A percentile compares a stretch with the other conserved stretches of the same genome.
Conservation (phyloP, 2,888 invertebrate genomes). For the Noctua janthe region DNA sequence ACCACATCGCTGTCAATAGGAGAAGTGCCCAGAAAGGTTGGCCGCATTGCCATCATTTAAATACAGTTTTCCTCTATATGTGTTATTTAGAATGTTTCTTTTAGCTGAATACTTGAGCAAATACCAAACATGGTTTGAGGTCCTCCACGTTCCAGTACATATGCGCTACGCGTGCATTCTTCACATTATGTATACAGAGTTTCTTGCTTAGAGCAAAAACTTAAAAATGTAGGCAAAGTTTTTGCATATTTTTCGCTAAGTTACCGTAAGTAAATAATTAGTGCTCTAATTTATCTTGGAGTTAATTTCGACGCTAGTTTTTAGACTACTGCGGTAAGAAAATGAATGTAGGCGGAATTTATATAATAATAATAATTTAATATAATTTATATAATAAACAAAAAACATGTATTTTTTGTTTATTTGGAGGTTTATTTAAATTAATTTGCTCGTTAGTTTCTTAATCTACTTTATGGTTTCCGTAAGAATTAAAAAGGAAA, state of each 20-base stretch:
- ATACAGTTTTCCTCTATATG: constrained; percentile 18
- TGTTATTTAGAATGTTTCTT: constrained; percentile 23
- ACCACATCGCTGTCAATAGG: background rate
- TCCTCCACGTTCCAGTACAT: constrained; percentile 17
- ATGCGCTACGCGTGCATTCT: constrained; percentile 20
- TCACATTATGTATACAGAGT: constrained; percentile 38
- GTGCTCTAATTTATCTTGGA: constrained; percentile 42
- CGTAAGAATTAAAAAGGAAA: too few relatives aligned
- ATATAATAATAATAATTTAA: too few relatives aligned
- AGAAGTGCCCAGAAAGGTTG: background rate
- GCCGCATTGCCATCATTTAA: constrained; percentile 11
- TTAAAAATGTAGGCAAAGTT: constrained; percentile 18
- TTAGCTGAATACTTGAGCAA: constrained; percentile 16
- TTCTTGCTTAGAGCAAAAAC: constrained; percentile 37
- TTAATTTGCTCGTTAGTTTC: constrained; percentile 7
- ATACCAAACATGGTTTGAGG: constrained; percentile 36
- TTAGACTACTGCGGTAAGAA: constrained; percentile 18
- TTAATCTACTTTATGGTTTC: background rate
- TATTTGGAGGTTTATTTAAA: constrained; percentile 6
- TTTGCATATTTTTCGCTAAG: constrained; percentile 23
- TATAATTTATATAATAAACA: too few relatives aligned
- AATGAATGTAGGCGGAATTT: constrained; percentile 13
- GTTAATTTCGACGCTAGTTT: constrained; percentile 22
- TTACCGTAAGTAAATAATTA: constrained; percentile 47
- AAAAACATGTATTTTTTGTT: too few relatives aligned